These are phyloP conservation scores for Pelodytes ibericus DNA, from an alignment of 2,797 vertebrate genomes.

Conservation along the genomic window DNA sequence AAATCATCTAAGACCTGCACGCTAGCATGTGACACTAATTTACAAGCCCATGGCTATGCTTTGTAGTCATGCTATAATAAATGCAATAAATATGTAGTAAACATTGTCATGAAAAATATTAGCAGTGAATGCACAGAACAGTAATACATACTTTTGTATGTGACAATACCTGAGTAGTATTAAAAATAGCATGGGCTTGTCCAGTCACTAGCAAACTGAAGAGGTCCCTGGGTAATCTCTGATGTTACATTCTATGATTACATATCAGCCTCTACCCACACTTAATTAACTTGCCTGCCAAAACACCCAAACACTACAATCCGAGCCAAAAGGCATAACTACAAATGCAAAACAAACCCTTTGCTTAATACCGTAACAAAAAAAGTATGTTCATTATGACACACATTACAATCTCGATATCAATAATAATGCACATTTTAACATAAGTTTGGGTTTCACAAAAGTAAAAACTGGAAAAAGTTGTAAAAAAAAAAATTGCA, in stretches of 20 bases:
- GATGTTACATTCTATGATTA: not conserved
- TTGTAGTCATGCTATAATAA: not conserved
- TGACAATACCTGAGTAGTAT: not conserved
- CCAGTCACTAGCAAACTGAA: not conserved
- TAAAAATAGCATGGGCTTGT: not conserved
- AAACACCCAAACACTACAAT: not conserved
- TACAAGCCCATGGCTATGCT: not conserved
- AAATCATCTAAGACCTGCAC: not conserved
- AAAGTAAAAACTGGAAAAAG: too few species aligned
- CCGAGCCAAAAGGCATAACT: not conserved
- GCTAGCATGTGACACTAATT: not conserved
- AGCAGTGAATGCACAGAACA: not conserved
- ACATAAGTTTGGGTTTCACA: too few species aligned
- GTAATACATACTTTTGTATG: not conserved
- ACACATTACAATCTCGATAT: too few species aligned
- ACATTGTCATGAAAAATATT: not conserved
- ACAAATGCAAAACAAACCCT: not conserved
- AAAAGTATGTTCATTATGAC: too few species aligned
- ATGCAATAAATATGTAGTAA: not conserved
- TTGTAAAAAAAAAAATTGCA: too few species aligned
- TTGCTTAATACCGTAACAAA: too few species aligned
- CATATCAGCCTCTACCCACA: not conserved
- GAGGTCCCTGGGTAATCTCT: not conserved
- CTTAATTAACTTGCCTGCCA: not conserved
- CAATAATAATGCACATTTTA: too few species aligned